These are phyloP conservation scores for Periophthalmus magnuspinnatus DNA, from an alignment of 2,797 vertebrate genomes.

Conservation along the genomic window DNA sequence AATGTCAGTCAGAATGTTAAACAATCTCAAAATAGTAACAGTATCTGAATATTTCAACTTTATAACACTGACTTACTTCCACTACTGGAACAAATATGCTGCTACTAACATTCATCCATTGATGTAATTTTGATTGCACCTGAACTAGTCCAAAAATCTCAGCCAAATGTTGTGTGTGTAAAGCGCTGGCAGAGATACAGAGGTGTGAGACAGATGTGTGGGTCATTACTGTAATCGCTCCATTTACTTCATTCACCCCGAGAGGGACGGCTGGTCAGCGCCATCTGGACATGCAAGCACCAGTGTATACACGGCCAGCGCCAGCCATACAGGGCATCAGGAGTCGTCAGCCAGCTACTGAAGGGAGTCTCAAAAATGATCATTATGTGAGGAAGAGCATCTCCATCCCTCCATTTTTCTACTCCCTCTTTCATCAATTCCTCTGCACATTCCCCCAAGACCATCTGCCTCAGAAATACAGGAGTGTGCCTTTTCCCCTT, in stretches of 20 bases:
- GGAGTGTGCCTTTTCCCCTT: slow-evolving; percentile 27
- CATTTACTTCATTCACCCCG: slow-evolving; percentile 73
- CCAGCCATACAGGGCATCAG: slow-evolving; percentile 39
- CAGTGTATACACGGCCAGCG: slow-evolving; percentile 43
- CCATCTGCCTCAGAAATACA: slow-evolving; percentile 38
- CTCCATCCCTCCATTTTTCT: slow-evolving; percentile 34
- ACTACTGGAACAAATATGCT: slow-evolving; percentile 7
- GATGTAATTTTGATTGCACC: slow-evolving; percentile 5
- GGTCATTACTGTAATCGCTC: slow-evolving; percentile 77
- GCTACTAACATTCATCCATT: slow-evolving; percentile 15
- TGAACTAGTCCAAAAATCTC: slow-evolving; percentile 4
- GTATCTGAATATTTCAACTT: background rate
- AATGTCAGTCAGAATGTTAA: too few species aligned
- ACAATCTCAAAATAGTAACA: too few species aligned
- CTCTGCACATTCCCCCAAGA: slow-evolving; percentile 33
- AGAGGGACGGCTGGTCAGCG: slow-evolving; percentile 74
- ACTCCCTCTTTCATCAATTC: slow-evolving; percentile 23
- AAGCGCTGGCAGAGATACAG: slow-evolving; percentile 55
- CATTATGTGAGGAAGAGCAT: slow-evolving; percentile 18
- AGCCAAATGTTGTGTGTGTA: slow-evolving; percentile 14
- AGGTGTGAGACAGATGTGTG: slow-evolving; percentile 70
- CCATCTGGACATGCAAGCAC: slow-evolving; percentile 74
- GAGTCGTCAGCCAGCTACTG: slow-evolving; percentile 52
- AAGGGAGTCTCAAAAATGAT: slow-evolving; percentile 54
- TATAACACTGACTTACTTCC: background rate